phyloP scores from a whole-genome alignment of 2,113 vertebrate species.

The Agelaius phoeniceus region DNA sequence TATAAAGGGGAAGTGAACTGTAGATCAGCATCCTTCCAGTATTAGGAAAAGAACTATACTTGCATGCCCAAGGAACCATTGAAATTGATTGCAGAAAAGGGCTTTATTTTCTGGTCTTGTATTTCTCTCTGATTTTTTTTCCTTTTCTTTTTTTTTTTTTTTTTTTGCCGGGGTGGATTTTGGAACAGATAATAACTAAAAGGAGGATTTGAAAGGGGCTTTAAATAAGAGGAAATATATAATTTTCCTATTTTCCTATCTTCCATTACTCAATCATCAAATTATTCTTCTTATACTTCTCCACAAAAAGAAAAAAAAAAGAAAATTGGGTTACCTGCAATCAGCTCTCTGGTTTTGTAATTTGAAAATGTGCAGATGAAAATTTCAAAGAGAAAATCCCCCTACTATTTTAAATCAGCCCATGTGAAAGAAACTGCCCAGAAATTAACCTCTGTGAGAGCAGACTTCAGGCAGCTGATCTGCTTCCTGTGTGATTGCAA shows the following conservation, averaged over 20 bases:
- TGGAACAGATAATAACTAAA: background rate
- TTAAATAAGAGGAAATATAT: background rate
- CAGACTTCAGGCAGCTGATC: background rate
- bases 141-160: background rate
- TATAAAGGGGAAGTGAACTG: background rate
- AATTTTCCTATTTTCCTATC: background rate
- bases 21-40: background rate
- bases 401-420: background rate
- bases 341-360: background rate
- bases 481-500: background rate
- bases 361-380: background rate
- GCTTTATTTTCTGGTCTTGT: background rate
- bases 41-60: background rate
- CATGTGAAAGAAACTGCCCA: accelerated
- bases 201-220: background rate
- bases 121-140: background rate
- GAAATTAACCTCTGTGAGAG: background rate
- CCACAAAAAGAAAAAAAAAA: background rate
- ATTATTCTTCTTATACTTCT: background rate
- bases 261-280: background rate
- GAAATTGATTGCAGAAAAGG: background rate
- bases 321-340: background rate
- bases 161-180: background rate
- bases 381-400: background rate
- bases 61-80: background rate